These are phyloP conservation scores for Tyto alba DNA, from an alignment of 2,113 vertebrate genomes.

Conservation along the genomic window DNA sequence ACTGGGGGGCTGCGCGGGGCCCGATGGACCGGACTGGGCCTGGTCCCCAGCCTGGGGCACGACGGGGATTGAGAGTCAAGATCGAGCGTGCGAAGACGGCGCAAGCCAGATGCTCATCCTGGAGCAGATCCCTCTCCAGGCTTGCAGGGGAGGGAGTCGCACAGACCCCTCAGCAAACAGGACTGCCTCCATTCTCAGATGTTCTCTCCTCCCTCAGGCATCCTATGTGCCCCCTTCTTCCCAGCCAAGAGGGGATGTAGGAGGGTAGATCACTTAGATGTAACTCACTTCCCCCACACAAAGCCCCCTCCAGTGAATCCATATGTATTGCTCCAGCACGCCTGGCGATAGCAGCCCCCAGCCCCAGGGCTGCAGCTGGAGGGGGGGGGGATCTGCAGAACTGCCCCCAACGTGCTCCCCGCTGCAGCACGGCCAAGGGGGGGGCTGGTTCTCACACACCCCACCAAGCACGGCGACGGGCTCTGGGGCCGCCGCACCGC, in stretches of 20 bases:
- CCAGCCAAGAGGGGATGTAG: neutral
- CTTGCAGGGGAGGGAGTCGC: neutral
- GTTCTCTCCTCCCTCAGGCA: neutral
- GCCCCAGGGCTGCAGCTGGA: neutral
- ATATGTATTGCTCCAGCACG: rapidly evolving
- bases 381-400: neutral
- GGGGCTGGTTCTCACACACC: neutral
- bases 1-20: neutral
- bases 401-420: rapidly evolving
- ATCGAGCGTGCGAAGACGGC: rapidly evolving
- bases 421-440: neutral
- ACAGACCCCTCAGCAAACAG: neutral
- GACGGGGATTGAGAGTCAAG: neutral
- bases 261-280: neutral
- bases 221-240: neutral
- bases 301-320: neutral
- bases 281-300: neutral
- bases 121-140: neutral
- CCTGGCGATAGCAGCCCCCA: rapidly evolving
- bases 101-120: neutral
- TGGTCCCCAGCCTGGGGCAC: rapidly evolving
- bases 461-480: rapidly evolving
- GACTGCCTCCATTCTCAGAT: neutral
- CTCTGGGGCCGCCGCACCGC: neutral
- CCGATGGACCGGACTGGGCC: rapidly evolving